These are phyloP conservation scores for Otolemur garnettii DNA, from an alignment of 2,113 vertebrate species.

Conservation along the genomic window DNA sequence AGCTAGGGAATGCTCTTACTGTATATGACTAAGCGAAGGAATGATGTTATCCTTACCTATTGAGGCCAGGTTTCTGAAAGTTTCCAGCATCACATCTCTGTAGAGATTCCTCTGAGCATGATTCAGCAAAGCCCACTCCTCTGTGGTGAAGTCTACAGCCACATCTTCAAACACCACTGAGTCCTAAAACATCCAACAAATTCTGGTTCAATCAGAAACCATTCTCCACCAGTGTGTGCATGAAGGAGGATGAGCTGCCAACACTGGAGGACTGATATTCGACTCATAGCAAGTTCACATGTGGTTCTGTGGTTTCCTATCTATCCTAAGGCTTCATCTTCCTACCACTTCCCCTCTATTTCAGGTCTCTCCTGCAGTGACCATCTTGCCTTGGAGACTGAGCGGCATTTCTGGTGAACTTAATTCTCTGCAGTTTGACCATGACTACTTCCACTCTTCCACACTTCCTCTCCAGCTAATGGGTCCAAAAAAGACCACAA, in stretches of 20 bases:
- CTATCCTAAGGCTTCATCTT: no score
- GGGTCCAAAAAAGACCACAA: neutral
- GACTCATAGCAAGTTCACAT: neutral
- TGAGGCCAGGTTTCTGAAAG: neutral
- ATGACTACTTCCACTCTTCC: neutral
- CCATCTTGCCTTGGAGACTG: neutral
- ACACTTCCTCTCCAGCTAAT: neutral
- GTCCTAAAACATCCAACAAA: slow-evolving; percentile 1
- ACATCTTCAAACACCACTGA: slow-evolving; percentile 19
- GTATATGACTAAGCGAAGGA: neutral
- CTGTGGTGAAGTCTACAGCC: slow-evolving; percentile 43
- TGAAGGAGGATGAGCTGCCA: neutral
- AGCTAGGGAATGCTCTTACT: neutral
- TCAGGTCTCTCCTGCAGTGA: neutral
- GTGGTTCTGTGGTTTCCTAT: neutral
- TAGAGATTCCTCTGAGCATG: neutral
- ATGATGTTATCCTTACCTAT: neutral
- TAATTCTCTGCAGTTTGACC: neutral
- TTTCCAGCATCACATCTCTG: slow-evolving; percentile 49
- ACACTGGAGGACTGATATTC: neutral
- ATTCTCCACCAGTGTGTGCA: neutral
- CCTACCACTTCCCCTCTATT: neutral
- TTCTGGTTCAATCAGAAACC: neutral
- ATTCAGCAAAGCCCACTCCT: slow-evolving; percentile 41
- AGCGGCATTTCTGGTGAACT: neutral